Evolutionary conservation across 2,113 vertebrate species (phyloP).

Genomic region (Phycodurus eques): DNA sequence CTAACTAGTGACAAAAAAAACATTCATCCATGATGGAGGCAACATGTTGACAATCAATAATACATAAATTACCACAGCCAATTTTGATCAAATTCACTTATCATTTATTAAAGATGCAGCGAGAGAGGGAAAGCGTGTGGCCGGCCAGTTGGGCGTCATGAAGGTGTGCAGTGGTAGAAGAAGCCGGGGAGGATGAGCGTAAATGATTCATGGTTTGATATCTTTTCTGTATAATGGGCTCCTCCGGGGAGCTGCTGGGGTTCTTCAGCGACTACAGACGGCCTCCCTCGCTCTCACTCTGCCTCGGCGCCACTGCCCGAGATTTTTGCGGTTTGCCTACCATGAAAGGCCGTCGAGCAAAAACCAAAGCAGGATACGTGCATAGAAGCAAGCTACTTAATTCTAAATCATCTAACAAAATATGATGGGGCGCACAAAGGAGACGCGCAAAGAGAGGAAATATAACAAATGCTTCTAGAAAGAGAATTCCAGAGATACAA

Average conservation of each 20-base stretch:
- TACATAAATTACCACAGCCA: conserved; percentile 83
- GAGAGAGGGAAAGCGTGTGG: conserved; percentile 59
- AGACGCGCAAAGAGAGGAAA: conserved; percentile 5
- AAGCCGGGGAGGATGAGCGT: conserved; percentile 68
- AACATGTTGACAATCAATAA: conserved; percentile 79
- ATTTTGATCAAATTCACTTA: conserved; percentile 93
- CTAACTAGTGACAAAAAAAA: not conserved
- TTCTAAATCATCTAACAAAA: conserved; percentile 61
- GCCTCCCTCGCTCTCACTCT: conserved; percentile 50
- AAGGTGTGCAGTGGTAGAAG: conserved; percentile 64
- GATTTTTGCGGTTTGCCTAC: conserved; percentile 36
- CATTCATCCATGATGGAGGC: conserved; percentile 69
- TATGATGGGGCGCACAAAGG: conserved; percentile 34
- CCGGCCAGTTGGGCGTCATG: conserved; percentile 54
- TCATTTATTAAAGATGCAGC: conserved; percentile 91
- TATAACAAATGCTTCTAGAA: conserved; percentile 3
- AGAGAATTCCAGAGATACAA: conserved; percentile 49
- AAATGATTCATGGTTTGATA: conserved; percentile 90
- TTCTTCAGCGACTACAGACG: conserved; percentile 57
- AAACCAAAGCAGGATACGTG: conserved; percentile 41
- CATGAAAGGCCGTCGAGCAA: conserved; percentile 52
- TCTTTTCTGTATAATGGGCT: conserved; percentile 80
- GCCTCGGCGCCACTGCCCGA: conserved; percentile 31
- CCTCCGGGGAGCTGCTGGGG: conserved; percentile 74
- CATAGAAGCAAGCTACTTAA: conserved; percentile 57